Conservation (phyloP, 2,888 invertebrate genomes). For the Steinernema hermaphroditum region DNA sequence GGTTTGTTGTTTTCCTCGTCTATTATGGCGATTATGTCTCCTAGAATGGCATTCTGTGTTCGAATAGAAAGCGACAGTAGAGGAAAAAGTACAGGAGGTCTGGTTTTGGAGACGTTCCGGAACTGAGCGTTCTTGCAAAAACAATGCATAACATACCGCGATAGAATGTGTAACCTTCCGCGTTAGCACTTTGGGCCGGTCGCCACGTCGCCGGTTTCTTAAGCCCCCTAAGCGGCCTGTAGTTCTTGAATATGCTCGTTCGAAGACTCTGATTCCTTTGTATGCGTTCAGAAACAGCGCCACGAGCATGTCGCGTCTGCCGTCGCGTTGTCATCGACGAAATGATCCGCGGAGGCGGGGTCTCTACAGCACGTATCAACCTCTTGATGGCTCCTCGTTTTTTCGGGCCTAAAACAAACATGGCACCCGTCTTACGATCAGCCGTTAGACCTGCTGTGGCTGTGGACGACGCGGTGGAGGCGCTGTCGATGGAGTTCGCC, state of each 20-base stretch:
- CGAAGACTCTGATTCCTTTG: background rate
- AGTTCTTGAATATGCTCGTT: constrained; percentile 3
- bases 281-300: background rate
- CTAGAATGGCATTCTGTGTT: background rate
- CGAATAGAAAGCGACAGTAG: too few relatives aligned
- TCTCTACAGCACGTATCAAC: background rate
- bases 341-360: background rate
- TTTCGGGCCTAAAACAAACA: background rate
- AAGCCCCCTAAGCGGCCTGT: background rate
- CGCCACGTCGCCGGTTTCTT: constrained; percentile 7
- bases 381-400: background rate
- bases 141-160: background rate
- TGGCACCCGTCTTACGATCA: too few relatives aligned
- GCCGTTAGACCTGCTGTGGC: background rate
- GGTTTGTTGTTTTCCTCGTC: constrained; percentile 10
- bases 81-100: too few relatives aligned
- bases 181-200: background rate
- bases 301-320: background rate
- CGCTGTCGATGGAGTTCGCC: constrained; percentile 2
- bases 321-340: constrained; percentile 2
- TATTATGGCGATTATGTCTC: background rate
- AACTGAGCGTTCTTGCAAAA: too few relatives aligned
- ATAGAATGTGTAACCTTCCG: background rate
- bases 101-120: too few relatives aligned
- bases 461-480: background rate